These are phyloP conservation scores for Clupea harengus DNA, from an alignment of 2,113 vertebrate genomes.

Conservation along the genomic window DNA sequence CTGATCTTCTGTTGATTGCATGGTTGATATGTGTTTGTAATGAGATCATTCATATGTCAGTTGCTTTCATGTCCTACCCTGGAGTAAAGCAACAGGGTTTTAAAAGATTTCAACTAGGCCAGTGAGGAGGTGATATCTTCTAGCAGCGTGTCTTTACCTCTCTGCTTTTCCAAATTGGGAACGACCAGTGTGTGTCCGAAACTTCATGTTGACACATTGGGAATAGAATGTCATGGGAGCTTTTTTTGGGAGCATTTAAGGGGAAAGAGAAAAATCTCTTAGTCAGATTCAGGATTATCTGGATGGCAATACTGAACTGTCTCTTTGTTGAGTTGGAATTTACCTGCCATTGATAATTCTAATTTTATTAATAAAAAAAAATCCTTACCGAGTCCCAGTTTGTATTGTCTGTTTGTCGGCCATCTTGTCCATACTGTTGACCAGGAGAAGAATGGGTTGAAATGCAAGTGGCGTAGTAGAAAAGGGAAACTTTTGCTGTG, in stretches of 20 bases:
- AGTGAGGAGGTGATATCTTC: neutral
- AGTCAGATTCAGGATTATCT: neutral
- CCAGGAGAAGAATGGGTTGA: neutral
- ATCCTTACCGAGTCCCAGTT: neutral
- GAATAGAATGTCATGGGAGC: neutral
- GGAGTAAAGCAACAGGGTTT: neutral
- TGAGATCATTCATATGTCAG: neutral
- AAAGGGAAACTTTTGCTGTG: neutral
- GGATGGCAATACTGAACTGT: constrained; percentile 4
- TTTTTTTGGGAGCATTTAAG: neutral
- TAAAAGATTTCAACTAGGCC: neutral
- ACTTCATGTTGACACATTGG: neutral
- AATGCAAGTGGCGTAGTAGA: neutral
- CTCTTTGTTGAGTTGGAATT: constrained; percentile 33
- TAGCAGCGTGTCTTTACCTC: neutral
- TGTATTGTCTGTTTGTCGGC: neutral
- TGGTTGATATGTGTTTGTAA: neutral
- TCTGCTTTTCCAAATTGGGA: neutral
- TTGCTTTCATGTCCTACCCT: neutral
- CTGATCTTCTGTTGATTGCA: neutral
- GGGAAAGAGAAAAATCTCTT: constrained; percentile 10
- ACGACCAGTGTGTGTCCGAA: neutral
- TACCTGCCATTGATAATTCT: constrained; percentile 28
- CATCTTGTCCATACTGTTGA: neutral
- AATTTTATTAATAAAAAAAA: constrained; percentile 35